Conservation (phyloP, 2,797 vertebrate species). For the Smutsia temminckii region DNA sequence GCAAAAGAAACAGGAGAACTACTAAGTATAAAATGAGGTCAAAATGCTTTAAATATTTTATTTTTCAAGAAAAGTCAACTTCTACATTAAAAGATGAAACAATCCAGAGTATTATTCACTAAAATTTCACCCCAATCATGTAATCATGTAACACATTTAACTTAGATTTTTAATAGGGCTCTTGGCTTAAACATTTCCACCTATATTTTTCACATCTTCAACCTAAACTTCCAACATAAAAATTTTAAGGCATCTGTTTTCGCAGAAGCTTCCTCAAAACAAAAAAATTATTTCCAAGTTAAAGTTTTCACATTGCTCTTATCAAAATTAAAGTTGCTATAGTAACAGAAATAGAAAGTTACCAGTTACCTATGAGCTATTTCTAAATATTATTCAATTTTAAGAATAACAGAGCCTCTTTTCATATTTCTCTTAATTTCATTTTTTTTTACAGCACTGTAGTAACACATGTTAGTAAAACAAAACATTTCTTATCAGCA, state of each 20-base stretch:
- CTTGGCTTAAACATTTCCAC: conserved; percentile 1
- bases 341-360: conserved; percentile 53
- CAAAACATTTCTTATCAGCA: conserved; percentile 24
- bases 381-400: conserved; percentile 56
- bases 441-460: not conserved
- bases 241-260: conserved; percentile 49
- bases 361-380: not conserved
- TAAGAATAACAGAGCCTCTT: conserved; percentile 21
- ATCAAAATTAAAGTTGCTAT: conserved; percentile 51
- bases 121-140: conserved; percentile 51
- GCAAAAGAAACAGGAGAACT: conserved; percentile 42
- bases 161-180: conserved; percentile 45
- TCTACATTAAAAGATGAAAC: conserved; percentile 41
- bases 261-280: conserved; percentile 58
- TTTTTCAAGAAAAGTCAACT: conserved; percentile 41
- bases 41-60: conserved; percentile 52
- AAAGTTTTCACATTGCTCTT: conserved; percentile 45
- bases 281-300: conserved; percentile 52
- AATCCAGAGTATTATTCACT: conserved; percentile 42
- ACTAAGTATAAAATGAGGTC: not conserved
- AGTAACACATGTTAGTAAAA: conserved; percentile 36
- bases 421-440: conserved; percentile 31
- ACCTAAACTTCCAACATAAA: conserved; percentile 44
- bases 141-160: conserved; percentile 37
- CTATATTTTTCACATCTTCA: conserved; percentile 43